Evolutionary conservation across 2,113 vertebrate genomes (phyloP).

Genomic region (Uria lomvia): DNA sequence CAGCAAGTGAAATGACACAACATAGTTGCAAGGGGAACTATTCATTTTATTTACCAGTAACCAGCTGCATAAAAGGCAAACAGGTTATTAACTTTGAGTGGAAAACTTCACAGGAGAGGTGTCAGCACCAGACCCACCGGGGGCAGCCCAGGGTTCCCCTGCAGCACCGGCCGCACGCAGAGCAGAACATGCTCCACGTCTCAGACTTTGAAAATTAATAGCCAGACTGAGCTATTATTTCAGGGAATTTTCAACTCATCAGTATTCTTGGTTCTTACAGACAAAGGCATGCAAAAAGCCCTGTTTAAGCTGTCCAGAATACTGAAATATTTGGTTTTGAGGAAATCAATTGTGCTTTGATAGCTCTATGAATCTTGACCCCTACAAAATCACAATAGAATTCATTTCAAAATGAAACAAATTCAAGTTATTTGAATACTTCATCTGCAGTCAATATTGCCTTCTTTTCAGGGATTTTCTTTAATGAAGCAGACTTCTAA

Average conservation of each 20-base stretch:
- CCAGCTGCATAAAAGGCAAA: background rate
- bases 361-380: background rate
- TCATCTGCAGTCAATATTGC: background rate
- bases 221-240: background rate
- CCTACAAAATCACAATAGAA: background rate
- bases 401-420: background rate
- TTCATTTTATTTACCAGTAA: background rate
- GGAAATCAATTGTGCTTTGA: background rate
- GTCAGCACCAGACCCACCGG: accelerated
- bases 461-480: background rate
- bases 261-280: background rate
- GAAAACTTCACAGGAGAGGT: background rate
- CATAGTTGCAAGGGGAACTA: background rate
- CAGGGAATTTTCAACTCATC: background rate
- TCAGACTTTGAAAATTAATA: accelerated
- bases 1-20: background rate
- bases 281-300: background rate
- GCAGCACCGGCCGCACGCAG: background rate
- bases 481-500: background rate
- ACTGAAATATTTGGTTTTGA: background rate
- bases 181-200: background rate
- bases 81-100: background rate
- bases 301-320: background rate
- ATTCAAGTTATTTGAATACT: background rate
- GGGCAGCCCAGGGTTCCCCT: background rate